These are phyloP conservation scores for Arctocebus calabarensis DNA, from an alignment of 2,797 vertebrate species.

Conservation along the genomic window DNA sequence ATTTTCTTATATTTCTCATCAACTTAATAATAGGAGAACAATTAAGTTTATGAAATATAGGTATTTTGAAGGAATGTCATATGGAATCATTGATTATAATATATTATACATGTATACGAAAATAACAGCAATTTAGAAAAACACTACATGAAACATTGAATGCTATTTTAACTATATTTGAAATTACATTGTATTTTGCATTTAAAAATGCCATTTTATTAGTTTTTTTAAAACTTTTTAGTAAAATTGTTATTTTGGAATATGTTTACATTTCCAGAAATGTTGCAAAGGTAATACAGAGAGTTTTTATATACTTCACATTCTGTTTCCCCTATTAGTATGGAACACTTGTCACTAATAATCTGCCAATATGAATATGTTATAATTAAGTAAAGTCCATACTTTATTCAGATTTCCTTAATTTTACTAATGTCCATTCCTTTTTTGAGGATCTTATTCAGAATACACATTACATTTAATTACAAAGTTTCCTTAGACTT, in stretches of 20 bases:
- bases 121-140: background rate
- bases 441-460: background rate
- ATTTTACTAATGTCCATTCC: background rate
- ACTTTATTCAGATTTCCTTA: background rate
- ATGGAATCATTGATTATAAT: background rate
- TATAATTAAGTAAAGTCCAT: background rate
- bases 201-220: background rate
- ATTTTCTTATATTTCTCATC: background rate
- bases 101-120: background rate
- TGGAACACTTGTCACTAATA: background rate
- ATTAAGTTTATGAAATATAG: background rate
- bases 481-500: background rate
- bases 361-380: background rate
- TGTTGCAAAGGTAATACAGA: background rate
- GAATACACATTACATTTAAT: background rate
- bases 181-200: background rate
- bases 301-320: background rate
- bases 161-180: background rate
- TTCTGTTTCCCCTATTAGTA: background rate
- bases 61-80: background rate
- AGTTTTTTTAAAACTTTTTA: background rate
- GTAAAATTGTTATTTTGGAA: background rate
- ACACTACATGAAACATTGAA: background rate
- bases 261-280: background rate
- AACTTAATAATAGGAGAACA: background rate